phyloP scores from a whole-genome alignment of 2,888 invertebrate species.

The Timema podura region DNA sequence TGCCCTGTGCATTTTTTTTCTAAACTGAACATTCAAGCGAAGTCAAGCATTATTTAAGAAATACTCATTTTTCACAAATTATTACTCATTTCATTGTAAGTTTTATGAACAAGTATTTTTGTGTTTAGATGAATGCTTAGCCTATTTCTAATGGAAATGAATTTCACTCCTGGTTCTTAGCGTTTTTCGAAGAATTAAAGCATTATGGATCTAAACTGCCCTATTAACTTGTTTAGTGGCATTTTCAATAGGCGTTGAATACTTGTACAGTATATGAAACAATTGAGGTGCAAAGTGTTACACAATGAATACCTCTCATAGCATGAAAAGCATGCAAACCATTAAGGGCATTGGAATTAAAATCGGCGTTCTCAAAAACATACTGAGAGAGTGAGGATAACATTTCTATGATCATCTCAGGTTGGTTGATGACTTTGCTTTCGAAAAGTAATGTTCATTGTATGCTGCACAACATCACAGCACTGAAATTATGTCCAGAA shows the following conservation, averaged over 20 bases:
- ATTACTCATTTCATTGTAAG: no score
- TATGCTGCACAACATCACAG: constrained; percentile 11
- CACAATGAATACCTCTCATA: neutral
- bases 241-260: neutral
- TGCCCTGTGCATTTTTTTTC: no score
- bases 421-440: neutral
- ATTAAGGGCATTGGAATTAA: neutral
- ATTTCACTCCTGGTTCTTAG: no score
- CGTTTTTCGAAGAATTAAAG: neutral
- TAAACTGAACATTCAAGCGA: no score
- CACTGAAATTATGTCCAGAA: constrained; percentile 31
- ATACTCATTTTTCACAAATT: no score
- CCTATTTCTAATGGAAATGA: no score
- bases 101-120: no score
- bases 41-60: no score
- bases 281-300: neutral
- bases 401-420: neutral
- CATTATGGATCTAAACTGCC: neutral
- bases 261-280: neutral
- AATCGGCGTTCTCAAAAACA: constrained; percentile 4
- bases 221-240: neutral
- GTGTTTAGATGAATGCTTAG: no score
- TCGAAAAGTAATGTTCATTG: neutral
- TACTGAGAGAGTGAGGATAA: neutral
- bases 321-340: neutral